Percentiles rank a stretch among this genome's conserved stretches.
Conservation (phyloP, 2,797 vertebrate species). For the Scarus forsteni region DNA sequence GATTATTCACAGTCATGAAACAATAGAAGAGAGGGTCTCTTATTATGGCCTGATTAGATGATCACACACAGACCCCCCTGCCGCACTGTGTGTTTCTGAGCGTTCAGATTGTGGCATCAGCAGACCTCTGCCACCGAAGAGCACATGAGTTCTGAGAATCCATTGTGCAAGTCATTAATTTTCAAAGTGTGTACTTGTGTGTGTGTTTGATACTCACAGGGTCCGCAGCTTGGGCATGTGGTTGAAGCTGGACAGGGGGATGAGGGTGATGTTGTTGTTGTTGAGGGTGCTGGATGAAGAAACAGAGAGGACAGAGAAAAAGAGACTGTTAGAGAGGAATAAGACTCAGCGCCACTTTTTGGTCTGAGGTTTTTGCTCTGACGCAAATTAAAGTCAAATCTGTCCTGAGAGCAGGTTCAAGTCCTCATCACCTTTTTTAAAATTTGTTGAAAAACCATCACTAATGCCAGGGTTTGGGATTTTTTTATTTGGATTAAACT, state of each 20-base stretch:
- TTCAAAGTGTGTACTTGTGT: constrained; percentile 2
- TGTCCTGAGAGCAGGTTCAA: constrained; percentile 14
- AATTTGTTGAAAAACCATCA: not conserved
- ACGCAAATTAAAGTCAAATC: constrained; percentile 29
- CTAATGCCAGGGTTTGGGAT: not conserved
- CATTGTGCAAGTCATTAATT: not conserved
- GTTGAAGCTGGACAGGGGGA: constrained; percentile 98
- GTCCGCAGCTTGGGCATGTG: constrained; percentile 99
- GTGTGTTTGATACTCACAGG: constrained; percentile 89
- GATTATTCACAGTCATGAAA: constrained; percentile 78
- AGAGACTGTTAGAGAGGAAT: constrained; percentile 50
- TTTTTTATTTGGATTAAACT: not conserved
- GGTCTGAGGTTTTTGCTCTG: constrained; percentile 35
- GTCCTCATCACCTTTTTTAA: constrained; percentile 27
- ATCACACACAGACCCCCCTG: constrained; percentile 57
- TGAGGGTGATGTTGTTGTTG: constrained; percentile 99
- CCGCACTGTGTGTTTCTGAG: constrained; percentile 22
- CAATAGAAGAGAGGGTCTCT: constrained; percentile 66
- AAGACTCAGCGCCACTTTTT: constrained; percentile 25
- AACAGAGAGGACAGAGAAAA: constrained; percentile 43
- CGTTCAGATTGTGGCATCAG: constrained; percentile 9
- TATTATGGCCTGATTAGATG: constrained; percentile 66
- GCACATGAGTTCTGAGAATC: constrained; percentile 5
- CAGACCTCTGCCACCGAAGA: not conserved
- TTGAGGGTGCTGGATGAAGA: constrained; percentile 92